phyloP scores from a whole-genome alignment of 2,113 vertebrate species.

The Rhinogobius similis region DNA sequence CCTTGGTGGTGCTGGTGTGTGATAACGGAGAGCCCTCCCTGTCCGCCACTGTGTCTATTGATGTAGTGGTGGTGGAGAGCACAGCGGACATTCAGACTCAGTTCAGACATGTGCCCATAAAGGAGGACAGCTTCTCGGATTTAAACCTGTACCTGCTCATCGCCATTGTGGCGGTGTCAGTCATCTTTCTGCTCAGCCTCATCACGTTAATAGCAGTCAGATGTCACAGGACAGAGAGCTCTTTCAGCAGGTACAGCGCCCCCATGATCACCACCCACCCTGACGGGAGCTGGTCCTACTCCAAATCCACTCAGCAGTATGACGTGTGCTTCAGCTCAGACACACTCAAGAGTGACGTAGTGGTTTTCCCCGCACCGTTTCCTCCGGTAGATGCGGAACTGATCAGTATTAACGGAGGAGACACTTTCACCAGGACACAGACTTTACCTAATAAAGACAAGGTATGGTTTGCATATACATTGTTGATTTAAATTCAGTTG shows the following conservation, averaged over 20 bases:
- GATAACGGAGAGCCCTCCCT: conserved; percentile 1
- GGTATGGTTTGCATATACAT: conserved; percentile 21
- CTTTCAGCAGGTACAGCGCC: neutral
- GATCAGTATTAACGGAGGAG: too few species aligned
- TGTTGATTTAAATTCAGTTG: neutral
- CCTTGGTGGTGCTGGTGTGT: conserved; percentile 1
- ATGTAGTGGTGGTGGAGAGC: conserved; percentile 3
- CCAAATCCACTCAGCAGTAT: too few species aligned
- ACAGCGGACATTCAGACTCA: conserved; percentile 1
- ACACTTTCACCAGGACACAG: conserved; percentile 57
- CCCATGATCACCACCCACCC: conserved; percentile 7
- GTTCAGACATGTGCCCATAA: conserved; percentile 2
- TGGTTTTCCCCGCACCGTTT: too few species aligned
- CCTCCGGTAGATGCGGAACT: too few species aligned
- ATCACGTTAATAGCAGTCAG: conserved; percentile 3
- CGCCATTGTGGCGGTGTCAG: conserved; percentile 2
- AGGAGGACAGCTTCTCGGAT: conserved; percentile 1
- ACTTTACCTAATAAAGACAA: conserved; percentile 55
- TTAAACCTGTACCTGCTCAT: conserved; percentile 3
- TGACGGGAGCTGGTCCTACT: too few species aligned
- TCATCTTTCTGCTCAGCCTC: neutral
- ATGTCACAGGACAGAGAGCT: conserved; percentile 3
- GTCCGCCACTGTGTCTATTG: conserved; percentile 1
- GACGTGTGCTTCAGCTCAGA: too few species aligned
- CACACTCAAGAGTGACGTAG: too few species aligned